These are phyloP conservation scores for Tadarida brasiliensis DNA, from an alignment of 2,797 vertebrate species.

Conservation along the genomic window DNA sequence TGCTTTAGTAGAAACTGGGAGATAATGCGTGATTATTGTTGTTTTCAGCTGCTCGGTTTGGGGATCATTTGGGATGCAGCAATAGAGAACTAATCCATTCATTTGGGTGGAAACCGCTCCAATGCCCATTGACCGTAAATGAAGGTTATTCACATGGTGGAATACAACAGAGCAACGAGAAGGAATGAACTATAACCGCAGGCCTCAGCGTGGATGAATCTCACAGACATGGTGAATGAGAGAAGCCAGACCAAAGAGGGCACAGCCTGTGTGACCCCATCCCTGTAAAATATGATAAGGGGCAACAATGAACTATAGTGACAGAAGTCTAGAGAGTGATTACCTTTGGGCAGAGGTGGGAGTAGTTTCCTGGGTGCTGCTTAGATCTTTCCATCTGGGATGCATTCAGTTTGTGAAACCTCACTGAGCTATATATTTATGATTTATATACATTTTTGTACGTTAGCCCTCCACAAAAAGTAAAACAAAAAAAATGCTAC, in stretches of 20 bases:
- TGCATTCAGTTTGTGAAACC: neutral
- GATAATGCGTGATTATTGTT: neutral
- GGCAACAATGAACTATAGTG: fast-evolving
- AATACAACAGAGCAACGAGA: neutral
- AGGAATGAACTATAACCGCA: fast-evolving
- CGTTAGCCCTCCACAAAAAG: neutral
- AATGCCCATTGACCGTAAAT: neutral
- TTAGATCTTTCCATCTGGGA: neutral
- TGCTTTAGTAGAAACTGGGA: neutral
- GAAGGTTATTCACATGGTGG: neutral
- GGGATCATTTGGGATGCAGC: neutral
- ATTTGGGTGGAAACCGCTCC: neutral
- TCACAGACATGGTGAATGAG: neutral
- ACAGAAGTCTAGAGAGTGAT: neutral
- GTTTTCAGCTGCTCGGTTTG: neutral
- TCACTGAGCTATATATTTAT: fast-evolving
- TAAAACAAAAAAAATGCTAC: neutral
- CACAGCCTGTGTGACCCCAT: fast-evolving
- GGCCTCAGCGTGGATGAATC: fast-evolving
- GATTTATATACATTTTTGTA: neutral
- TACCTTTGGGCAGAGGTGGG: neutral
- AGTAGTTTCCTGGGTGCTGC: neutral
- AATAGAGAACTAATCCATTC: neutral
- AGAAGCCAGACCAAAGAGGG: neutral
- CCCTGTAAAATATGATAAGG: fast-evolving